A percentile compares a stretch with the other conserved stretches of the same genome.
Evolutionary conservation across 2,797 vertebrate genomes (phyloP).

Genomic region (Xenopus petersii): DNA sequence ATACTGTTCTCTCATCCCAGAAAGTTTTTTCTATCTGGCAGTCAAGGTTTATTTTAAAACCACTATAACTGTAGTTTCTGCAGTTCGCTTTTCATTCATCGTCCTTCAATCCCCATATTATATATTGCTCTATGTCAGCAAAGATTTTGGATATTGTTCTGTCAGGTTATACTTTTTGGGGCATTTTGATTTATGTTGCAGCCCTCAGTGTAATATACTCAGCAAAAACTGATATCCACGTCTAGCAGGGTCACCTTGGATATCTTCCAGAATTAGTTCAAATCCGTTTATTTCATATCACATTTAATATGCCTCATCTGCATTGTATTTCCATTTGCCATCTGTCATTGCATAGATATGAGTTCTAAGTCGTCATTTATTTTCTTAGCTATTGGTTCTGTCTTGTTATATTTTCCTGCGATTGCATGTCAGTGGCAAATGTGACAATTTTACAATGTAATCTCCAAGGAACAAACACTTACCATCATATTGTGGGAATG

Average conservation of each 20-base stretch:
- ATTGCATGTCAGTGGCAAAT: slow-evolving; percentile 29
- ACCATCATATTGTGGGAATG: slow-evolving; percentile 13
- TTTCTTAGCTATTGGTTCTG: slow-evolving; percentile 34
- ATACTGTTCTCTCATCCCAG: too few species aligned
- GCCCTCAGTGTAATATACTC: slow-evolving; percentile 8
- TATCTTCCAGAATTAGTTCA: slow-evolving; percentile 18
- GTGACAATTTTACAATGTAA: slow-evolving; percentile 31
- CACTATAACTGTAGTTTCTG: too few species aligned
- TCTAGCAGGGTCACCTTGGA: slow-evolving; percentile 22
- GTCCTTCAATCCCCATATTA: too few species aligned
- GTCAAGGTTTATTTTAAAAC: too few species aligned
- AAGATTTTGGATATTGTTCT: too few species aligned
- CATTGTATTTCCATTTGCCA: slow-evolving; percentile 39
- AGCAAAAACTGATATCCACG: background rate
- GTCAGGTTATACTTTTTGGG: background rate
- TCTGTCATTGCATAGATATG: slow-evolving; percentile 28
- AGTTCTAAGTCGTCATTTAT: slow-evolving; percentile 29
- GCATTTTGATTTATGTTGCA: slow-evolving; percentile 10
- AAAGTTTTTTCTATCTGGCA: too few species aligned
- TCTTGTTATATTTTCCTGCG: slow-evolving; percentile 41
- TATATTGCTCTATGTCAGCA: too few species aligned
- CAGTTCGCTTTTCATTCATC: too few species aligned
- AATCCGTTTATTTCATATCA: slow-evolving; percentile 29
- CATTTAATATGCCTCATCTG: slow-evolving; percentile 17
- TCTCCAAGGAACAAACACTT: slow-evolving; percentile 10